phyloP scores from a whole-genome alignment of 2,113 vertebrate genomes.

The Alligator mississippiensis region DNA sequence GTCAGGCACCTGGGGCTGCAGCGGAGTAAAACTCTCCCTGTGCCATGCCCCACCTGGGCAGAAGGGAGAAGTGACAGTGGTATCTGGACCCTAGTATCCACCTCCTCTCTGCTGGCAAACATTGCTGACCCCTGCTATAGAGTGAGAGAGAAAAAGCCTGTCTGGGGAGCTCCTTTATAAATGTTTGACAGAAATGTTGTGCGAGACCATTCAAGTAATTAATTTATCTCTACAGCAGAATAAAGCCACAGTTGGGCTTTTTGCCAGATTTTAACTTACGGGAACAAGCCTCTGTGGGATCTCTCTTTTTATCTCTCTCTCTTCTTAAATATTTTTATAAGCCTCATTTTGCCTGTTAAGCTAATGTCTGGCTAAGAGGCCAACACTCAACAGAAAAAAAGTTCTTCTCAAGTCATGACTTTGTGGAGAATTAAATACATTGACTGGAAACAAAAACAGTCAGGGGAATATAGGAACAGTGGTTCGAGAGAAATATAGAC shows the following conservation, averaged over 20 bases:
- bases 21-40: too few species aligned
- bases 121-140: not conserved
- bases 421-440: constrained; percentile 12
- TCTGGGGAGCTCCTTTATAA: not conserved
- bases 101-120: too few species aligned
- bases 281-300: not conserved
- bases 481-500: not conserved
- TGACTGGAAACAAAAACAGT: not conserved
- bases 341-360: not conserved
- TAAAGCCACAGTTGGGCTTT: not conserved
- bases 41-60: too few species aligned
- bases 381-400: constrained; percentile 42
- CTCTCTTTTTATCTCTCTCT: not conserved
- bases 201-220: constrained; percentile 1
- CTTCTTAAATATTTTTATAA: not conserved
- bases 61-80: too few species aligned
- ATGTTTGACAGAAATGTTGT: constrained; percentile 32
- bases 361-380: not conserved
- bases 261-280: not conserved
- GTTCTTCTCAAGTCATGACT: not conserved
- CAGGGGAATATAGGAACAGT: not conserved
- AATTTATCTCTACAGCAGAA: not conserved
- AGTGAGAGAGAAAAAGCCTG: constrained; percentile 3
- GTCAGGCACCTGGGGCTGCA: too few species aligned
- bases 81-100: too few species aligned